Evolutionary conservation across 1,140 invertebrate species (phyloP).

Genomic region (Bactericera cockerelli): DNA sequence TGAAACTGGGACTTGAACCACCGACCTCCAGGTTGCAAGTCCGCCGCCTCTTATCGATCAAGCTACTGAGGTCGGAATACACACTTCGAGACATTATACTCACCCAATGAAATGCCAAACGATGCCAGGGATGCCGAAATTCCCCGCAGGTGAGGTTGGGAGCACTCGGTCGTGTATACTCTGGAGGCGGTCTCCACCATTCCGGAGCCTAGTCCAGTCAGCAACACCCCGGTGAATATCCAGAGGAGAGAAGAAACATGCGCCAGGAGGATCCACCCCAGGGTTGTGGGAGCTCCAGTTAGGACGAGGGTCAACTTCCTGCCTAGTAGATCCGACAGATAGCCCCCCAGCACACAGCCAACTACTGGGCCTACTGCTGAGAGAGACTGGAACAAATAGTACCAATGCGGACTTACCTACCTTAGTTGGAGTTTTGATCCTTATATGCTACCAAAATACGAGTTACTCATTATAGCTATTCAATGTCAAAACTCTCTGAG

Average conservation of each 20-base stretch:
- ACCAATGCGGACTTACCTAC: too few relatives aligned
- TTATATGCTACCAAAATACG: too few relatives aligned
- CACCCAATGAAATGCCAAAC: slow-evolving; percentile 30
- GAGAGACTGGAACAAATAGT: too few relatives aligned
- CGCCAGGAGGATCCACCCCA: slow-evolving; percentile 49
- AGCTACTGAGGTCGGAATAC: too few relatives aligned
- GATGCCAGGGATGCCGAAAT: slow-evolving; percentile 46
- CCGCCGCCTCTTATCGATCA: too few relatives aligned
- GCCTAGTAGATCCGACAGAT: slow-evolving; percentile 51
- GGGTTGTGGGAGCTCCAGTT: slow-evolving; percentile 46
- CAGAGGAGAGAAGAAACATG: slow-evolving; percentile 40
- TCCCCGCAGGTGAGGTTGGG: slow-evolving; percentile 47
- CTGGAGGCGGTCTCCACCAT: slow-evolving; percentile 51
- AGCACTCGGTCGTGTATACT: slow-evolving; percentile 49
- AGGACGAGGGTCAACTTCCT: slow-evolving; percentile 45
- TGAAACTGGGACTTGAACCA: too few relatives aligned
- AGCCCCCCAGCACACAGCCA: slow-evolving; percentile 50
- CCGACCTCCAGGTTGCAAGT: too few relatives aligned
- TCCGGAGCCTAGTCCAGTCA: slow-evolving; percentile 46
- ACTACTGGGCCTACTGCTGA: slow-evolving; percentile 52
- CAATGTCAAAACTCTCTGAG: too few relatives aligned
- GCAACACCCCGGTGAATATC: slow-evolving; percentile 40
- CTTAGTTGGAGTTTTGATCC: too few relatives aligned
- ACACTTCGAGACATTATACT: too few relatives aligned
- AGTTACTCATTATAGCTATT: too few relatives aligned